Base-by-base conservation (phyloP, 2,888 invertebrate species). In the Hypselothyrea guttata region DNA sequence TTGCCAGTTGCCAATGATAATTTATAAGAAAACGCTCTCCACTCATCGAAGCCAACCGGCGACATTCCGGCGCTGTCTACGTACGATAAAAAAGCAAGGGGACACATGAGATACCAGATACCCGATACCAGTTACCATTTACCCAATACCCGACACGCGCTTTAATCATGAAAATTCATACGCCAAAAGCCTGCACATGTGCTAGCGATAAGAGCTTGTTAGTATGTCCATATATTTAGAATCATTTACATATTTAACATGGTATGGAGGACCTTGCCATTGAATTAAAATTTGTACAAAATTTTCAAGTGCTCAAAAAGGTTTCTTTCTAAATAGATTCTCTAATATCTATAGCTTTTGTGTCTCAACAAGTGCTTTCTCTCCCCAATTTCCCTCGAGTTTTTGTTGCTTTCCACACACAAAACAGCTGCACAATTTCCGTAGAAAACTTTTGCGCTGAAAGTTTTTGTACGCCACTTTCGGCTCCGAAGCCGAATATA, bases 401-500 rank as follows among this genome's bases (percentile, higher is more conserved):
- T 42, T 22, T 41, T 61, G 60, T 69, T 69, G 53, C 51, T 69
- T 69, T 49, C 51, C 54, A 49, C 72, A 74, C 78, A 70, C 74
- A 81, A 77, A 82, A 81, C 82, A 82, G 82, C 82, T 82, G 82
- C 81, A 84, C 74, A 72, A 76, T 83, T 82, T 78, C 81, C 82
- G 75, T 60, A 59, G 58, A 44, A 78, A 82, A 81, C 69, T 81
- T n/a, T 81, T 72, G 65, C 54, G 60, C 49, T 64, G 15, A 70
- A 82, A 79, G 65, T 78, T 78, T 78, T 81, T 77, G 73, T 77
- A 73, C 68, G 74, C 78, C 78, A 81, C 78, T 81, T 77, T 75
- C 47, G 73, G 56, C 66, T 71, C 49, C 33, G 42, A 66, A 37
- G 13, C 38, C 35, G 47, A 28, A 30, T 13, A 33, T 16, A 45